Conservation (phyloP, 2,888 invertebrate genomes). For the Amphipyra berbera region DNA sequence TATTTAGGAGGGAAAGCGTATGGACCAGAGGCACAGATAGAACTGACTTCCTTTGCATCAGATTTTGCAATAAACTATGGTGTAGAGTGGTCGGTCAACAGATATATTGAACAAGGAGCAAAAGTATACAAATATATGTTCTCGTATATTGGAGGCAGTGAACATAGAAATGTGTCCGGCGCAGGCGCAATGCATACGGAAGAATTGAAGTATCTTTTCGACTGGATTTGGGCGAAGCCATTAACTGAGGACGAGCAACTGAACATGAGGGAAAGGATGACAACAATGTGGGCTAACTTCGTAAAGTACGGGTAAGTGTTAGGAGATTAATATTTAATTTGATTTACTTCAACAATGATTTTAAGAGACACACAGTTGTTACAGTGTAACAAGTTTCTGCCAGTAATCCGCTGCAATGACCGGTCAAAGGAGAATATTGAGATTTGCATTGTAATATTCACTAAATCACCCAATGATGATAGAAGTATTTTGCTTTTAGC, state of each 20-base stretch:
- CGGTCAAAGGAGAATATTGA: too few relatives aligned
- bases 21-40: conserved; percentile 58
- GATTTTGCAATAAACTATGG: conserved; percentile 67
- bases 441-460: too few relatives aligned
- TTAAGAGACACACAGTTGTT: too few relatives aligned
- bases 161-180: conserved; percentile 59
- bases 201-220: conserved; percentile 67
- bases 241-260: conserved; percentile 60
- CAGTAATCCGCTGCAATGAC: too few relatives aligned
- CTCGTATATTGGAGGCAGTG: conserved; percentile 66
- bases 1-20: conserved; percentile 63
- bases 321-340: too few relatives aligned
- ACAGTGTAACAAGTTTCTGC: too few relatives aligned
- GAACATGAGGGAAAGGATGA: conserved; percentile 68
- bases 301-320: conserved; percentile 70
- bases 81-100: conserved; percentile 65
- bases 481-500: too few relatives aligned
- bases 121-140: conserved; percentile 67
- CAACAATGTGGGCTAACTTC: conserved; percentile 73
- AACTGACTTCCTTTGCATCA: conserved; percentile 63
- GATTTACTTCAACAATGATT: too few relatives aligned
- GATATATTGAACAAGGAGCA: conserved; percentile 61
- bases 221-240: conserved; percentile 46
- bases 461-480: too few relatives aligned
- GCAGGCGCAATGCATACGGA: conserved; percentile 69